Evolutionary conservation across 2,888 invertebrate species (phyloP).

Genomic region (Crepidodera aurea): DNA sequence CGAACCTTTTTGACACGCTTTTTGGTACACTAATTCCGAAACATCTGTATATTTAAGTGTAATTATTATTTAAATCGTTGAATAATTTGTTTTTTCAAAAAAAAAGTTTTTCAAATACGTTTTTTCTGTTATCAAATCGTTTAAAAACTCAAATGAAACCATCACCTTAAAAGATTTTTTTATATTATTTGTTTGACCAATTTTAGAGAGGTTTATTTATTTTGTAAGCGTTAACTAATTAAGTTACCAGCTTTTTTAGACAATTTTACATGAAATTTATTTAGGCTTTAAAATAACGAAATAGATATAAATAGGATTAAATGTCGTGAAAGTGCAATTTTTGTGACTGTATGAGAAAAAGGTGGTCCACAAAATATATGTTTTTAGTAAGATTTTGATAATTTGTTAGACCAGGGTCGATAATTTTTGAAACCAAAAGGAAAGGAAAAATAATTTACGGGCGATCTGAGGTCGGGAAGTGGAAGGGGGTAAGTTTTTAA

Average conservation of each 20-base stretch:
- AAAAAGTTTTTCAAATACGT: too few species aligned
- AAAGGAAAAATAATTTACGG: too few species aligned
- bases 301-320: constrained; percentile 22
- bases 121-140: too few species aligned
- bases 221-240: constrained; percentile 40
- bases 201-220: constrained; percentile 42
- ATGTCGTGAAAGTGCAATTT: constrained; percentile 44
- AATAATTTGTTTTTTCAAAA: too few species aligned
- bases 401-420: too few species aligned
- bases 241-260: constrained; percentile 52
- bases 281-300: constrained; percentile 38
- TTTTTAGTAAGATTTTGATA: not conserved
- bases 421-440: too few species aligned
- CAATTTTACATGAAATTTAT: constrained; percentile 47
- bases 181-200: constrained; percentile 32
- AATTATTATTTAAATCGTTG: too few species aligned
- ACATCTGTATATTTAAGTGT: too few species aligned
- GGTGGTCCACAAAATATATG: constrained; percentile 17
- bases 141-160: constrained; percentile 1
- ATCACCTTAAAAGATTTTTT: constrained; percentile 14
- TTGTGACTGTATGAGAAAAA: constrained; percentile 26
- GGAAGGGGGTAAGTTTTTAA: too few species aligned
- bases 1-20: too few species aligned
- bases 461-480: too few species aligned
- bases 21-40: too few species aligned